Base-by-base conservation (phyloP, 1,140 invertebrate species). In the Drosophila nebulosa region DNA sequence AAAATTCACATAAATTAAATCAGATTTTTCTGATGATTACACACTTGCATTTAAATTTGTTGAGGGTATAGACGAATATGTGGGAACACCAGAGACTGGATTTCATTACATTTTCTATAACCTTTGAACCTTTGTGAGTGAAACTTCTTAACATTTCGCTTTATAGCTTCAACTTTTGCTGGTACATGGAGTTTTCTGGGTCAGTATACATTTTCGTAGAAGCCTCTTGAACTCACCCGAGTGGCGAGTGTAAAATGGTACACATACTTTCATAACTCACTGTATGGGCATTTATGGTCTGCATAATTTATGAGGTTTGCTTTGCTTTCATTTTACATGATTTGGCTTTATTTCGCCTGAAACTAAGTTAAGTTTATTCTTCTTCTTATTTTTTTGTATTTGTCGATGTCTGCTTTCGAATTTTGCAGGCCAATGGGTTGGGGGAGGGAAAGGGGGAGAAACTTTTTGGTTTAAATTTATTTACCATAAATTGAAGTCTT, bases 1-100 rank as follows among this genome's bases (percentile, higher is more conserved):
- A 79, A 12, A 88, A 62, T 75, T 70, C 63, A 71, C 72, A 84
- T 79, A 79, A 88, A 85, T 79, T 79, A 63, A 65, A 79, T 67
- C 35, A 35, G 70, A 36, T 30, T 18, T 0, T 24, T 27, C 24
- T 24, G 26, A 3, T n/a, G 46, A 18, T 12, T 35, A 12, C n/a
- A 14, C n/a, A 14, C 3, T 32, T 16, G 4, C 14, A 5, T 16
- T 14, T 39, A 14, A 4, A 5, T 16, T 16, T 14, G n/a, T 16
- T 14, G 16, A 1, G 35, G 30, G 51, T 50, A 35, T 62, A 27
- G 26, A 14, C 10, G 21, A 46, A 60, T 4, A 22, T 9, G 7
- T 26, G 26, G 22, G 16, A 32, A 10, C 3, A 5, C 27, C 1
- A 30, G 27, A 7, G 27, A 3, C 27, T 30, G 4, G 27, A 32